These are phyloP conservation scores for Myrmecobius fasciatus DNA, from an alignment of 2,113 vertebrate genomes.

Conservation along the genomic window DNA sequence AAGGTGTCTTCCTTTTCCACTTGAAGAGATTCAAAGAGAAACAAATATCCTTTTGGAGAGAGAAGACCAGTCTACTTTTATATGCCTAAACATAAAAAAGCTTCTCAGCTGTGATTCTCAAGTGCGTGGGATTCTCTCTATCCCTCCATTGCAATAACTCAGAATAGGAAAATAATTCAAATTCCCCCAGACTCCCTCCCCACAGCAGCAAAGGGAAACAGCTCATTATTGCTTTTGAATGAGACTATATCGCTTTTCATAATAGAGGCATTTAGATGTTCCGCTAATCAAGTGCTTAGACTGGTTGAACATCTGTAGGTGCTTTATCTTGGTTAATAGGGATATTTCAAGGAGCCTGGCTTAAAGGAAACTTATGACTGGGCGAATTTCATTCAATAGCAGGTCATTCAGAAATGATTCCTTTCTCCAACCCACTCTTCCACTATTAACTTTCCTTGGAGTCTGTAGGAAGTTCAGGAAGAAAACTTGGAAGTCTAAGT, in stretches of 20 bases:
- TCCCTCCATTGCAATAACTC: not conserved
- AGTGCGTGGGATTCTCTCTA: not conserved
- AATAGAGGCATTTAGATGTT: constrained; percentile 61
- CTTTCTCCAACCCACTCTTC: not conserved
- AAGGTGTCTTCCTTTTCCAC: not conserved
- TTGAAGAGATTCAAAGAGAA: not conserved
- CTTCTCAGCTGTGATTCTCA: not conserved
- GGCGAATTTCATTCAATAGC: constrained; percentile 61
- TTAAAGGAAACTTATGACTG: constrained; percentile 61
- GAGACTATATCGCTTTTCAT: constrained; percentile 56
- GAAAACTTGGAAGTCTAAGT: not conserved
- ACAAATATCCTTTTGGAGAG: not conserved
- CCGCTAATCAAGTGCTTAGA: constrained; percentile 61
- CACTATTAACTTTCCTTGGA: not conserved
- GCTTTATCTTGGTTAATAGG: constrained; percentile 67
- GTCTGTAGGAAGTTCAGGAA: not conserved
- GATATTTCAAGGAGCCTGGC: constrained; percentile 57
- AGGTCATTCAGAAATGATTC: constrained; percentile 21
- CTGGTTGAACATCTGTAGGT: constrained; percentile 66
- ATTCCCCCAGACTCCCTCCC: constrained; percentile 12
- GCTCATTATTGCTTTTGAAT: constrained; percentile 63
- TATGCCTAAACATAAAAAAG: not conserved
- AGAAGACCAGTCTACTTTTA: not conserved
- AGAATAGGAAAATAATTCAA: constrained; percentile 37
- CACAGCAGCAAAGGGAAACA: constrained; percentile 41